Evolutionary conservation across 2,113 vertebrate genomes (phyloP).

Genomic region (Alaudala cheleensis): DNA sequence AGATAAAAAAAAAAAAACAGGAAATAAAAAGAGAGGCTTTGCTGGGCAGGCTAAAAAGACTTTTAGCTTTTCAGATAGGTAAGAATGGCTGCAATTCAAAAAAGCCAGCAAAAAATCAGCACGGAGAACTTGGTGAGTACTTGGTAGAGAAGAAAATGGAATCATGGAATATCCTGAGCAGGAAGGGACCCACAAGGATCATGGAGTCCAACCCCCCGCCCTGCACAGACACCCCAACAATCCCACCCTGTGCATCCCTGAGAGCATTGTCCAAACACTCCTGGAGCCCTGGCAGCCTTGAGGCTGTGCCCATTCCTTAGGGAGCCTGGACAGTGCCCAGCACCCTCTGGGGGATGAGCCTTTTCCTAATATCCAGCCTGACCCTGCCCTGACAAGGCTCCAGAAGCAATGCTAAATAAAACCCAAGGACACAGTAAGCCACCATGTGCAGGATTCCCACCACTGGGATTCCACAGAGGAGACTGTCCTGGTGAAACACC

Average conservation of each 20-base stretch:
- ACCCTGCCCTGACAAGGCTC: accelerated
- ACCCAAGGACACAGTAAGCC: accelerated
- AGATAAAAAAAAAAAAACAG: not conserved
- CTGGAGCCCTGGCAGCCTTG: not conserved
- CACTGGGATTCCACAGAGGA: not conserved
- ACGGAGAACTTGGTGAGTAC: not conserved
- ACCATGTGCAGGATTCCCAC: not conserved
- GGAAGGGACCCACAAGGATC: not conserved
- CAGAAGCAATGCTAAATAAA: not conserved
- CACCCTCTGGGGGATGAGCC: not conserved
- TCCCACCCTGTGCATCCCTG: not conserved
- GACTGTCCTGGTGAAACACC: not conserved
- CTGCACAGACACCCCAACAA: not conserved
- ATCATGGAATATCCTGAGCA: not conserved
- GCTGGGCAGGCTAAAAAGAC: not conserved
- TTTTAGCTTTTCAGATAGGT: not conserved
- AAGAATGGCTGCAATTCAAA: not conserved
- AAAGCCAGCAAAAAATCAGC: not conserved
- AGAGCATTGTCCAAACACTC: accelerated
- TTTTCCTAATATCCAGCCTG: accelerated
- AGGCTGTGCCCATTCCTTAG: not conserved
- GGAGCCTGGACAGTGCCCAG: not conserved
- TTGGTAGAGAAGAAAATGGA: not conserved
- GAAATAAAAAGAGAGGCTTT: not conserved
- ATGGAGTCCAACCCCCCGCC: accelerated